These are phyloP conservation scores for Trogon melanurus DNA, from an alignment of 2,113 vertebrate species.

Conservation along the genomic window DNA sequence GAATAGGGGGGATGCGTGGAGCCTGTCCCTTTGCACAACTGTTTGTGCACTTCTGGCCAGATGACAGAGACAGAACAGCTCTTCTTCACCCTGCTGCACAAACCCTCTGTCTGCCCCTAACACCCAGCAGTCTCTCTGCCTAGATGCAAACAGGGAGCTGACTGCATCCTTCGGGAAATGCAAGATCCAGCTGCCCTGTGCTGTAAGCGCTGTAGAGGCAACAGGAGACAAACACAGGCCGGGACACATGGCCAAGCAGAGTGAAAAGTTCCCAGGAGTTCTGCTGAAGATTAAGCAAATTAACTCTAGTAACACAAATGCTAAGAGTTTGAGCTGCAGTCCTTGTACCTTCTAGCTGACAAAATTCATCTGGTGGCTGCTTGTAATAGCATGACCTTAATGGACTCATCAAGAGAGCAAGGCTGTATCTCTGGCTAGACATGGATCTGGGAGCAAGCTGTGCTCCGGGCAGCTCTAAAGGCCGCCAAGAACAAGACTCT, in stretches of 20 bases:
- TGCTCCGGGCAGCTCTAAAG: neutral
- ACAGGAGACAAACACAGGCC: neutral
- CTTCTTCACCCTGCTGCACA: neutral
- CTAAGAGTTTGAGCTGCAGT: conserved; percentile 18
- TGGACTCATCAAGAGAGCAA: conserved; percentile 34
- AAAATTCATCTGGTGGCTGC: conserved; percentile 52
- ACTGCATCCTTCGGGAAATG: neutral
- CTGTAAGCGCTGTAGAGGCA: neutral
- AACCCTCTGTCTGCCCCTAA: neutral
- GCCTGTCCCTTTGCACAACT: neutral
- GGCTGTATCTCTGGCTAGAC: neutral
- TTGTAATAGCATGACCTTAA: conserved; percentile 55
- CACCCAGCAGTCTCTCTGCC: neutral
- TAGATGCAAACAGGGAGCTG: neutral
- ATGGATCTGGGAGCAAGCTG: neutral
- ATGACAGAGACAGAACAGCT: neutral
- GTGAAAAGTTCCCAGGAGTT: neutral
- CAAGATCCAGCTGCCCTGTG: neutral
- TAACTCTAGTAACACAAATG: conserved; percentile 49
- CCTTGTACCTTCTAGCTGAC: conserved; percentile 27
- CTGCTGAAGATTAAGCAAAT: conserved; percentile 52
- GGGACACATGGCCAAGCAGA: neutral
- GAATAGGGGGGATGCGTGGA: neutral
- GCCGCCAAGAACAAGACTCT: neutral
- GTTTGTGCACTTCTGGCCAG: fast-evolving